Evolutionary conservation across 2,888 invertebrate species (phyloP), one percentile per base, ranked within the genome.

Genomic region (Tiphia femorata): DNA sequence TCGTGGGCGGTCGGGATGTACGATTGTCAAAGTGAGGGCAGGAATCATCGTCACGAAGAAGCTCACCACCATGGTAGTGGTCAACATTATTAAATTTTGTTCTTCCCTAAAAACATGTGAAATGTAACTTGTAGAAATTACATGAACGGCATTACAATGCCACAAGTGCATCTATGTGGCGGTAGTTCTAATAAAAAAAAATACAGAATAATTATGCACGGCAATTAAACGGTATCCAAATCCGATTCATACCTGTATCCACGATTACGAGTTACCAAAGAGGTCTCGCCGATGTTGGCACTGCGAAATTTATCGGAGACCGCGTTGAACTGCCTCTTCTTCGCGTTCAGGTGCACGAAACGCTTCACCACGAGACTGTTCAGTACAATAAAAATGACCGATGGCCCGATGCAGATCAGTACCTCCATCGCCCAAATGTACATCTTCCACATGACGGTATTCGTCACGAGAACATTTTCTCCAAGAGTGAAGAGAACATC

Each of bases 161-260:
- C n/a, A n/a, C n/a, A n/a, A n/a, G n/a, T n/a, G n/a, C n/a, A n/a
- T n/a, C n/a, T n/a, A n/a, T n/a, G n/a, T n/a, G n/a, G n/a, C n/a
- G n/a, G n/a, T n/a, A n/a, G n/a, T n/a, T n/a, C n/a, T n/a, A n/a
- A n/a, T n/a, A n/a, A n/a, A n/a, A n/a, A n/a, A n/a, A n/a, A n/a
- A n/a, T n/a, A n/a, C n/a, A n/a, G n/a, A n/a, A n/a, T n/a, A n/a
- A n/a, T n/a, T n/a, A n/a, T n/a, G n/a, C n/a, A n/a, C n/a, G n/a
- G n/a, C n/a, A n/a, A n/a, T n/a, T n/a, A n/a, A n/a, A n/a, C n/a
- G n/a, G n/a, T n/a, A n/a, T n/a, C n/a, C n/a, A n/a, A n/a, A n/a
- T n/a, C n/a, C n/a, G n/a, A n/a, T n/a, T n/a, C n/a, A n/a, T 58
- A 67, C 67, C 56, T 66, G 33, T 64, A 67, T 41, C 67, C 64